Evolutionary conservation across 2,888 invertebrate species (phyloP).

Genomic region (Mythimna albipuncta): DNA sequence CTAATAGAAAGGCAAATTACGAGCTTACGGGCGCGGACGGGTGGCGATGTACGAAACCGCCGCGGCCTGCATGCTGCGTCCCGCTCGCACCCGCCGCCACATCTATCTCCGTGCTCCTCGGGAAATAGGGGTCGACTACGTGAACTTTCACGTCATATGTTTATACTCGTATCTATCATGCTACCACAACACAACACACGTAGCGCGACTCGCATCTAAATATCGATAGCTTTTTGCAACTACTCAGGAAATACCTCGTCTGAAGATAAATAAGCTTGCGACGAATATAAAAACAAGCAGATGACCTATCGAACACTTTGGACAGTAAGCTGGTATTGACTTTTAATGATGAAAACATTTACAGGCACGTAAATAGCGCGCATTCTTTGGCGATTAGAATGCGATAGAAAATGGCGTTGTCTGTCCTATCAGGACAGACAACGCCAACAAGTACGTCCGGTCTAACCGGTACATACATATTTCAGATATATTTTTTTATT

Average conservation of each 20-base stretch:
- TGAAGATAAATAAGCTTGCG: constrained; percentile 7
- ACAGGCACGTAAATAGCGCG: constrained; percentile 10
- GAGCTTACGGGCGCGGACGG: constrained; percentile 91
- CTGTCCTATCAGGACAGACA: background rate
- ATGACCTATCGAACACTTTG: constrained; percentile 14
- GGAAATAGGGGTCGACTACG: constrained; percentile 85
- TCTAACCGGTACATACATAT: constrained; percentile 14
- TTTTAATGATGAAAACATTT: constrained; percentile 23
- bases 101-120: constrained; percentile 80
- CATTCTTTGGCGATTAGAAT: constrained; percentile 37
- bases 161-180: constrained; percentile 75
- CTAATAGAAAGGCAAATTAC: constrained; percentile 91
- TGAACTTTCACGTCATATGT: constrained; percentile 88
- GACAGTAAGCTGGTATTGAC: constrained; percentile 2
- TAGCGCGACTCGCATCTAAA: constrained; percentile 34
- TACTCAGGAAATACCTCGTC: constrained; percentile 20
- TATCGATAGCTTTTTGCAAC: constrained; percentile 43
- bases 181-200: constrained; percentile 52
- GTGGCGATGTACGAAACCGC: constrained; percentile 90
- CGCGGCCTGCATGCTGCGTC: constrained; percentile 80
- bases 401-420: constrained; percentile 32
- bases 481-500: constrained; percentile 1
- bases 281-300: constrained; percentile 9
- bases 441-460: constrained; percentile 11
- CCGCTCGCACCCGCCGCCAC: constrained; percentile 78